Evolutionary conservation across 2,113 vertebrate genomes (phyloP).

Genomic region (Deroptyus accipitrinus): DNA sequence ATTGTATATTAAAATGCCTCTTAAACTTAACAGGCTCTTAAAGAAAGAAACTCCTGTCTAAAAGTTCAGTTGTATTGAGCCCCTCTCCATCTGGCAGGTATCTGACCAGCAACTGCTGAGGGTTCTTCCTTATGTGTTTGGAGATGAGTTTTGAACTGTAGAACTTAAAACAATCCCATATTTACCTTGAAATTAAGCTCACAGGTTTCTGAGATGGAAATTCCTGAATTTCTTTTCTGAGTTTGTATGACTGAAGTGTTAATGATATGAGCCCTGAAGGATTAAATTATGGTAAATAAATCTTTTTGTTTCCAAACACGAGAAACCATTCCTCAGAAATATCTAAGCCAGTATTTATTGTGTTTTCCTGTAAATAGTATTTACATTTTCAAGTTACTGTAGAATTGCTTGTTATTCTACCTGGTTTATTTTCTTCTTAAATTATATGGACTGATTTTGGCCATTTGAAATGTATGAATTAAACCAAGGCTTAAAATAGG

Average conservation of each 20-base stretch:
- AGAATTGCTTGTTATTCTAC: not conserved
- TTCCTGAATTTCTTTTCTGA: not conserved
- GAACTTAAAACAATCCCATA: not conserved
- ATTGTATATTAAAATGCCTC: constrained; percentile 23
- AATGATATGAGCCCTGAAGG: not conserved
- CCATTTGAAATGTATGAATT: not conserved
- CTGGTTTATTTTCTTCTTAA: not conserved
- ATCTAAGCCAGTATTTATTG: not conserved
- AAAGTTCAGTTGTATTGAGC: not conserved
- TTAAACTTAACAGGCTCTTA: not conserved
- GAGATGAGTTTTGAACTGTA: not conserved
- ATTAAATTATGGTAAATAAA: not conserved
- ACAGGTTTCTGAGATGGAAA: not conserved
- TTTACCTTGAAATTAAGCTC: not conserved
- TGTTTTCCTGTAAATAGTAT: not conserved
- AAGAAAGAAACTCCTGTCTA: not conserved
- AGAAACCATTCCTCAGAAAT: not conserved
- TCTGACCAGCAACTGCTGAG: not conserved
- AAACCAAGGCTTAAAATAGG: not conserved
- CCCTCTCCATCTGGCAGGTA: not conserved
- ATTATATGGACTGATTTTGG: not conserved
- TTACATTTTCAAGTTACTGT: not conserved
- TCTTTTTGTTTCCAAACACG: not conserved
- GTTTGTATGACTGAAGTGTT: not conserved
- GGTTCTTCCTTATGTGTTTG: not conserved